A percentile compares a stretch with the other conserved stretches of the same genome.
phyloP scores from a whole-genome alignment of 2,113 vertebrate genomes.

The Willisornis vidua region DNA sequence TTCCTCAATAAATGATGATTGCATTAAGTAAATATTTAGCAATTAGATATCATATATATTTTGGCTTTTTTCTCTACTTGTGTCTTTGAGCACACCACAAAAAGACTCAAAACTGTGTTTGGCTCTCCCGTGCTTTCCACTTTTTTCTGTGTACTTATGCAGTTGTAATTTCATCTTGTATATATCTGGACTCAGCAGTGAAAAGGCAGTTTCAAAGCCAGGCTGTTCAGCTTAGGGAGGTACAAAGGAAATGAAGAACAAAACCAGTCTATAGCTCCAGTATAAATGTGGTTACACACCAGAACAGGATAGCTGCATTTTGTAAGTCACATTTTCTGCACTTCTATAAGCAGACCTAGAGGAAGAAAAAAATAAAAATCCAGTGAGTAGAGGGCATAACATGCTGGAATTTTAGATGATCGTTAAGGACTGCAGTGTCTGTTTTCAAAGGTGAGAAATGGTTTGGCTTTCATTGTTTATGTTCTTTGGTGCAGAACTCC shows the following conservation, averaged over 20 bases:
- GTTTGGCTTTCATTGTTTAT: background rate
- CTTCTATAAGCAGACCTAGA: background rate
- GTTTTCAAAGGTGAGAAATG: background rate
- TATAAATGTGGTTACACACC: background rate
- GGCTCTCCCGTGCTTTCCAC: background rate
- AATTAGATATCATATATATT: background rate
- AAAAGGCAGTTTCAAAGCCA: slow-evolving; percentile 5
- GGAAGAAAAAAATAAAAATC: background rate
- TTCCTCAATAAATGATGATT: slow-evolving; percentile 9
- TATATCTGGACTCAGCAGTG: slow-evolving; percentile 18
- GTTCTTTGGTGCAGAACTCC: background rate
- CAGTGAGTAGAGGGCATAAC: background rate
- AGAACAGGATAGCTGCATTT: slow-evolving; percentile 4
- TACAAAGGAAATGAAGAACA: slow-evolving; percentile 31
- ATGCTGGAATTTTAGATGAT: background rate
- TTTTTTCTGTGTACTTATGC: background rate
- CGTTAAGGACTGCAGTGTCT: background rate
- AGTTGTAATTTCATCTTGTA: slow-evolving; percentile 36
- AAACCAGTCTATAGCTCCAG: background rate
- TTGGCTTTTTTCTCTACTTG: background rate
- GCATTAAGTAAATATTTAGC: slow-evolving; percentile 39
- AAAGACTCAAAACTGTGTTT: background rate
- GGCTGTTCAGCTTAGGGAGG: background rate
- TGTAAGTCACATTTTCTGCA: slow-evolving; percentile 20
- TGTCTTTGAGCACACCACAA: background rate